Percentiles rank a stretch among this genome's conserved stretches.
Evolutionary conservation across 2,888 invertebrate genomes (phyloP).

Genomic region (Lordiphosa fenestrarum): DNA sequence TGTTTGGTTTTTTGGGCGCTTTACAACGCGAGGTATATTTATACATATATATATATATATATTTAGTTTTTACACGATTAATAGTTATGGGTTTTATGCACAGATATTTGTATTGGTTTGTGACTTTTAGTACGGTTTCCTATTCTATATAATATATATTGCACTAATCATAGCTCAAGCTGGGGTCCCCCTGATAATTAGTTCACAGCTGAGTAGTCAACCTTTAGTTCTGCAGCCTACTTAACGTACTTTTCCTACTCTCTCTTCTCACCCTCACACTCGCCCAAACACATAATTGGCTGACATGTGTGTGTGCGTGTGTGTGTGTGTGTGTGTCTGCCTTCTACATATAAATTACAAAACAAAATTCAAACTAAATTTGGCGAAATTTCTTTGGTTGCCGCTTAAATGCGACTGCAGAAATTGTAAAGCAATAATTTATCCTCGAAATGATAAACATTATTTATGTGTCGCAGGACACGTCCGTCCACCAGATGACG

Average conservation of each 20-base stretch:
- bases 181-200: slow-evolving; percentile 1
- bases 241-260: slow-evolving; percentile 24
- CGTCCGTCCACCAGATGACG: slow-evolving; percentile 91
- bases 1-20: slow-evolving; percentile 36
- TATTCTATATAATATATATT: slow-evolving; percentile 28
- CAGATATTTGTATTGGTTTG: slow-evolving; percentile 38
- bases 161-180: slow-evolving; percentile 51
- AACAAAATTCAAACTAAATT: slow-evolving; percentile 58
- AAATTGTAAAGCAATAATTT: slow-evolving; percentile 91
- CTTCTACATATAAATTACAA: slow-evolving; percentile 27
- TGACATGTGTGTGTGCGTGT: slow-evolving; percentile 34
- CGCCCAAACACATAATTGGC: slow-evolving; percentile 50
- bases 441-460: slow-evolving; percentile 92
- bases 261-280: slow-evolving; percentile 1
- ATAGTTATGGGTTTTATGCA: background rate
- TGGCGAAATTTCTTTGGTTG: slow-evolving; percentile 50
- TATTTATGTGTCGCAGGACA: slow-evolving; percentile 90
- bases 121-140: slow-evolving; percentile 18
- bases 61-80: slow-evolving; percentile 5
- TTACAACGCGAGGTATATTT: slow-evolving; percentile 43
- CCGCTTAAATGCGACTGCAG: slow-evolving; percentile 77
- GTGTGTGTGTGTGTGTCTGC: slow-evolving; percentile 9
- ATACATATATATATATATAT: slow-evolving; percentile 28
- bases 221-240: slow-evolving; percentile 10
- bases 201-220: slow-evolving; percentile 27